These are phyloP conservation scores for Apamea crenata DNA, from an alignment of 2,888 invertebrate genomes.

Conservation along the genomic window DNA sequence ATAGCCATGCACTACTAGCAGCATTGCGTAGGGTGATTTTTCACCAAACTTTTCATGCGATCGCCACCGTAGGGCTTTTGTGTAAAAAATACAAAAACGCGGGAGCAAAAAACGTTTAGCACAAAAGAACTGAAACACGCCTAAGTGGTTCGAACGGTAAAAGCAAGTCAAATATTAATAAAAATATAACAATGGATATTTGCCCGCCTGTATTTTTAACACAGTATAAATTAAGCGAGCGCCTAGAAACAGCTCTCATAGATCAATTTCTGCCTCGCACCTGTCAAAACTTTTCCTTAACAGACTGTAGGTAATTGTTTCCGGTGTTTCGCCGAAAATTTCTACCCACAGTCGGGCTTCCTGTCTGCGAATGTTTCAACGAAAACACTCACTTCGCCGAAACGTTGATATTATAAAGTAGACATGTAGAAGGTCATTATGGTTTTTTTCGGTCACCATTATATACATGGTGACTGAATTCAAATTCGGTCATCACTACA, in stretches of 20 bases:
- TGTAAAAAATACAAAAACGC: not conserved
- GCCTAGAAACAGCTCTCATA: constrained; percentile 44
- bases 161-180: constrained; percentile 41
- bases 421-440: no score
- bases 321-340: constrained; percentile 53
- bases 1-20: not conserved
- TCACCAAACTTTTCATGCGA: not conserved
- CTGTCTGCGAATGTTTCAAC: constrained; percentile 8
- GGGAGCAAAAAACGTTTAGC: constrained; percentile 9
- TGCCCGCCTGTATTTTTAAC: constrained; percentile 57
- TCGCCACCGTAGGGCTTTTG: not conserved
- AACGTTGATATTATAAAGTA: no score
- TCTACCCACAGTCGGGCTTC: constrained; percentile 10
- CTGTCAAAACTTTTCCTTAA: constrained; percentile 65
- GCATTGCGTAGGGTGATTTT: not conserved
- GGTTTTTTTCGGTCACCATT: no score
- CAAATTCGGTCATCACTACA: no score
- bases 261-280: constrained; percentile 64
- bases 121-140: constrained; percentile 1
- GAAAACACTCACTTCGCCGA: constrained; percentile 1
- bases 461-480: no score
- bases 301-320: constrained; percentile 60
- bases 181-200: constrained; percentile 50
- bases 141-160: constrained; percentile 19
- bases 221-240: constrained; percentile 54